Evolutionary conservation across 2,797 vertebrate species (phyloP), one percentile per base, ranked within the genome.

Genomic region (Chrysolophus pictus): DNA sequence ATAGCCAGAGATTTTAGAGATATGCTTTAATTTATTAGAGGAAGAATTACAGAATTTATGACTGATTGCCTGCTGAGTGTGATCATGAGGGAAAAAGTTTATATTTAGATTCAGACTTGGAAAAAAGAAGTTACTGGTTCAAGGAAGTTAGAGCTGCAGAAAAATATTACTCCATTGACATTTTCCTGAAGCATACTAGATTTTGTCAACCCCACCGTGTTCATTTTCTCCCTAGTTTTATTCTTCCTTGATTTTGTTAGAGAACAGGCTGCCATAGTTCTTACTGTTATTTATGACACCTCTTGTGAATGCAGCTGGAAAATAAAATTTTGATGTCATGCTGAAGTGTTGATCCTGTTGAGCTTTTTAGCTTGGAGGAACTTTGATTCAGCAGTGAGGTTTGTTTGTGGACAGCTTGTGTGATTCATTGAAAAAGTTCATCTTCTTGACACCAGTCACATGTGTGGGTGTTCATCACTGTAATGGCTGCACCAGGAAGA

Each of bases 31-130:
- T 94, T 47, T 28, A 9, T 60, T 83, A 77, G 55, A 3, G 35
- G 92, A 92, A 91, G 77, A 91, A 33, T 9, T 42, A 37, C 37
- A 37, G 35, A 65, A 79, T 62, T 60, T 75, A 16, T 94, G 87
- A 85, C 87, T 35, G 51, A 63, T 59, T 81, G 8, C 42, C 33
- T 77, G 26, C 78, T 87, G 67, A 69, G 65, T 41, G 16, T 49
- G 35, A 39, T 88, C 86, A 93, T 69, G 46, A 90, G 63, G 35
- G 22, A 81, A 26, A 17, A 83, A 28, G 14, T 58, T 93, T 91
- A 79, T 90, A 64, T 91, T 94, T 96, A 94, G 87, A 68, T 59
- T 75, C 28, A 47, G 28, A 23, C 33, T 84, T 86, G 67, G 51
- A 29, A 53, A 76, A 87, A 76, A 86, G 24, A 16, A 56, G 24